phyloP scores from a whole-genome alignment of 2,113 vertebrate genomes.

The Elaphurus davidianus region DNA sequence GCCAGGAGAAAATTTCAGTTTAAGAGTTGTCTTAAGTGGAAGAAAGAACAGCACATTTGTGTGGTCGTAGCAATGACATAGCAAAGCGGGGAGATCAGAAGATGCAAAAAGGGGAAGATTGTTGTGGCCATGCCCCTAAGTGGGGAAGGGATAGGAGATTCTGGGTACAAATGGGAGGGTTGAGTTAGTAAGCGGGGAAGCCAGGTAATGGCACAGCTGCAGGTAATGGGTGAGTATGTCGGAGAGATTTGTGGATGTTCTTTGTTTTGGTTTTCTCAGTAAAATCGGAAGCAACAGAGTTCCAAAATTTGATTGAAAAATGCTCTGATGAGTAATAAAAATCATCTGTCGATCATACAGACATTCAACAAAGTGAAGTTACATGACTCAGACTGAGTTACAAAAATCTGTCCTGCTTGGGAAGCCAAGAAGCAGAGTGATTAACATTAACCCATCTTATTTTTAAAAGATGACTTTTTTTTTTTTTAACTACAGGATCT shows the following conservation, averaged over 20 bases:
- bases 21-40: background rate
- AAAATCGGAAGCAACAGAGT: conserved; percentile 9
- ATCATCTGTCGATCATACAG: conserved; percentile 5
- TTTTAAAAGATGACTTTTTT: background rate
- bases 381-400: background rate
- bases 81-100: background rate
- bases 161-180: background rate
- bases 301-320: conserved; percentile 40
- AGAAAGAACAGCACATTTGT: background rate
- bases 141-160: background rate
- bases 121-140: background rate
- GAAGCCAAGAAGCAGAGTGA: background rate
- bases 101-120: background rate
- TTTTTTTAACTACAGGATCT: background rate
- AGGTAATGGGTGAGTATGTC: background rate
- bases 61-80: background rate
- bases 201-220: background rate
- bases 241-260: background rate
- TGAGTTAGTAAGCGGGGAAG: background rate
- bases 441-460: background rate
- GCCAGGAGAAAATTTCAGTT: background rate
- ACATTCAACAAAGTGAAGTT: conserved; percentile 28
- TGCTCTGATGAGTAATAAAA: conserved; percentile 23
- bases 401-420: conserved; percentile 19
- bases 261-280: background rate